Base-by-base conservation (phyloP, 2,797 vertebrate species). In the Syncerus caffer region DNA sequence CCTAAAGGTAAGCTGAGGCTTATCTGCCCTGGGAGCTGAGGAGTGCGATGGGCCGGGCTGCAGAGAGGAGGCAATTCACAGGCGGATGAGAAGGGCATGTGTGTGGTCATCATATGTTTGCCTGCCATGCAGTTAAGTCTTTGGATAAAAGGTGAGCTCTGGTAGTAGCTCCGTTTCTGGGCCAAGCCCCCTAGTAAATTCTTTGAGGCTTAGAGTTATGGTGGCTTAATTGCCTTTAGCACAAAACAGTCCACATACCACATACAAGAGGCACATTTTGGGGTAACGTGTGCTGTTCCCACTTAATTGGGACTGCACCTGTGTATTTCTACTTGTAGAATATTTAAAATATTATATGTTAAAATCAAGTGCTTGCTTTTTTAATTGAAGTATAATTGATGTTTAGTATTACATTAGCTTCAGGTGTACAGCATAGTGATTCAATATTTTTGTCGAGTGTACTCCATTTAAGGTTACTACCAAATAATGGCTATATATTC, bases 261-360 rank as follows among this genome's bases (percentile, higher is more conserved):
- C 58, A 60, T 60, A 60, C 29, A 6, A 31, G 2, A 4, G 16
- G 29, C 45, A 50, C 45, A 11, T 50, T 50, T 79, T 79, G 76
- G 76, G 76, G 45, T 79, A 45, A 45, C 1, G 0, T 50, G 27
- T 79, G 16, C 10, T 31, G 29, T 47, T 19, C 45, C 8, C 1
- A 1, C 16, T 31, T 79, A 11, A 7, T 19, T 57, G 31, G 15
- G 17, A 64, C 42, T 93, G 0, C 23, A 16, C 6, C 4, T 82
- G 51, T 42, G 7, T 85, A 89, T 64, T 96, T 92, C 13, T 90
- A 4, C 71, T 87, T 92, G 11, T 76, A 76, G 21, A 83, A 1
- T 78, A 9, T 71, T 38, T 95, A 89, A 85, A 53, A 19, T 89
- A 45, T 62, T 93, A 25, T 47, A 42, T 85, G 29, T 92, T 78